These are phyloP conservation scores for Scleropages formosus DNA, from an alignment of 2,797 vertebrate genomes.

Conservation along the genomic window DNA sequence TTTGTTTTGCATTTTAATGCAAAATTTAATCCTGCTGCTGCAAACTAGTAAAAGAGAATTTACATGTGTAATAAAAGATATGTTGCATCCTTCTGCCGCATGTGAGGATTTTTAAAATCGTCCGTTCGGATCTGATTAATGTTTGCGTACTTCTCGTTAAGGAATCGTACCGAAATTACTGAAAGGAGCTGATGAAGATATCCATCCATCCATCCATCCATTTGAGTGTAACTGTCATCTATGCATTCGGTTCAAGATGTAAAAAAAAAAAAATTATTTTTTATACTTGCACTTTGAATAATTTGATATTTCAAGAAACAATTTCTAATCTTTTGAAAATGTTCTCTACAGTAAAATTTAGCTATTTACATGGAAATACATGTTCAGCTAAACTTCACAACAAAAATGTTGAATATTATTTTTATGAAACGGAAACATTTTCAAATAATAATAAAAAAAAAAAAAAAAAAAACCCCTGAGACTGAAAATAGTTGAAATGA, in stretches of 20 bases:
- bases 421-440: not conserved
- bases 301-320: not conserved
- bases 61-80: not conserved
- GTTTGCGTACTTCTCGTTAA: not conserved
- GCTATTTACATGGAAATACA: not conserved
- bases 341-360: no score
- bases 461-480: not conserved
- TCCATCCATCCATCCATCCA: no score
- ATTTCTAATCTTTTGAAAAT: no score
- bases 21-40: constrained; percentile 6
- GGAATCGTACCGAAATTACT: not conserved
- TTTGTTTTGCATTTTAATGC: constrained; percentile 12
- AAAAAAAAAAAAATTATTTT: not conserved
- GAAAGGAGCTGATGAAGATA: not conserved
- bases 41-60: not conserved
- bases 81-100: not conserved
- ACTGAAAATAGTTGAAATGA: not conserved
- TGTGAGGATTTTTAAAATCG: not conserved
- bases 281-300: not conserved
- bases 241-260: no score
- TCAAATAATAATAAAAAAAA: constrained; percentile 14
- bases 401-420: not conserved
- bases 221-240: no score
- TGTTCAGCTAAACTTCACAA: not conserved
- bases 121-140: not conserved